Percentiles rank a stretch among this genome's conserved stretches.
Evolutionary conservation across 1,140 invertebrate genomes (phyloP).

Genomic region (Chrysopa pallens): DNA sequence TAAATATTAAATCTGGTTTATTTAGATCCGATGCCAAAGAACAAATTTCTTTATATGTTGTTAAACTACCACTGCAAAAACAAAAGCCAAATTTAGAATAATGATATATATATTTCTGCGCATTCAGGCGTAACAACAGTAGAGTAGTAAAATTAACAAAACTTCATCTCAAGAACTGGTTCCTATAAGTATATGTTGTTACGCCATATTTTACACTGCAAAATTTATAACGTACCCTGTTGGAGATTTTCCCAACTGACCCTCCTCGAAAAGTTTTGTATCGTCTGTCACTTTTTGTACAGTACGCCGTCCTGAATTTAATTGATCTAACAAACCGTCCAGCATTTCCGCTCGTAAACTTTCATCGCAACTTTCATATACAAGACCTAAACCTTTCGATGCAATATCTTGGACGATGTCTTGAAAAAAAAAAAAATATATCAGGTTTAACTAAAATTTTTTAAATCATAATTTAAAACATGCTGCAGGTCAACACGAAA

Average conservation of each 20-base stretch:
- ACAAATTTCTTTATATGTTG: slow-evolving; percentile 88
- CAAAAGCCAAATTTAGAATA: not conserved
- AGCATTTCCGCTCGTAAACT: slow-evolving; percentile 53
- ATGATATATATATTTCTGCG: too few species aligned
- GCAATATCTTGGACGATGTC: slow-evolving; percentile 83
- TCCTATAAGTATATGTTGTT: too few species aligned
- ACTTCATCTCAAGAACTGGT: too few species aligned
- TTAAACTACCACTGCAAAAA: slow-evolving; percentile 51
- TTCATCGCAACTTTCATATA: slow-evolving; percentile 63
- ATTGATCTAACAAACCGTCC: slow-evolving; percentile 57
- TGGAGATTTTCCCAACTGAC: slow-evolving; percentile 64
- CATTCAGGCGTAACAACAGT: too few species aligned
- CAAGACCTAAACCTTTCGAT: slow-evolving; percentile 73
- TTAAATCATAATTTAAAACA: not conserved
- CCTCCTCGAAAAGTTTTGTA: slow-evolving; percentile 78
- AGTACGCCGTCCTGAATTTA: slow-evolving; percentile 58
- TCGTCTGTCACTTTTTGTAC: slow-evolving; percentile 57
- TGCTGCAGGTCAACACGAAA: not conserved
- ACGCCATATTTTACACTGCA: too few species aligned
- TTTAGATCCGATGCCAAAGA: slow-evolving; percentile 83
- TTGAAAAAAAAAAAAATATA: slow-evolving; percentile 18
- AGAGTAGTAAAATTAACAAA: too few species aligned
- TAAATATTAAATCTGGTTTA: slow-evolving; percentile 85
- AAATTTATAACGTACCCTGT: slow-evolving; percentile 40
- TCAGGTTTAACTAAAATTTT: not conserved